Base-by-base conservation (phyloP, 2,113 vertebrate genomes). In the Turnix velox region DNA sequence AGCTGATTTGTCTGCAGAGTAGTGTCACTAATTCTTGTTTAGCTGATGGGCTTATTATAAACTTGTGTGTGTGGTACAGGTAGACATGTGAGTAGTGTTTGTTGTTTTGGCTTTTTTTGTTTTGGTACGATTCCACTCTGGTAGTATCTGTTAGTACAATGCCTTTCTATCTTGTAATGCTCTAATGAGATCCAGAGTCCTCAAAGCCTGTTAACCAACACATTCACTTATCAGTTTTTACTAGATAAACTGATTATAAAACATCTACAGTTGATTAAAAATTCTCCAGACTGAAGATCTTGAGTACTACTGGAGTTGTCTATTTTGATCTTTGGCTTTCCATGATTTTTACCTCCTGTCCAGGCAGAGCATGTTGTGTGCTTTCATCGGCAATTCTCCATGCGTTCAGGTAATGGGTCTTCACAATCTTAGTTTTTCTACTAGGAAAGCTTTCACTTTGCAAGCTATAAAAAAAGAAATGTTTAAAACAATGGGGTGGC, bases 301-400 rank as follows among this genome's bases (percentile, higher is more conserved):
- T 39, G 8, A 75, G 5, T 49, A 14, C 43, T 37, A 31, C 30
- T 84, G 81, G 51, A 59, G 24, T 30, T 88, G 39, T 42, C 58
- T 55, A 31, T 18, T 67, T 77, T 42, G 30, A 15, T 46, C 23
- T 46, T 19, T 14, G 13, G 13, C 15, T 4, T 69, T 40, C 27
- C 33, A 9, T 45, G 18, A 14, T 52, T 37, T 24, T 51, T 79
- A 74, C 49, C 14, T 87, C 54, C 63, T 82, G 15, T 23, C 28
- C 46, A 42, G 28, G 28, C 7, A 43, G 23, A 17, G 35, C 0
- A 0, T 18, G 43, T 23, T 0, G 0, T 1, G 1, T 30, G 13
- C 19, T 76, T 88, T 77, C 8, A 4, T 8, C 40, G 48, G 30
- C 55, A 62, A 28, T 14, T 54, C n/a, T 55, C 42, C 61, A 84